Conservation (phyloP, 2,797 vertebrate species). For the Tarsius wallacei region DNA sequence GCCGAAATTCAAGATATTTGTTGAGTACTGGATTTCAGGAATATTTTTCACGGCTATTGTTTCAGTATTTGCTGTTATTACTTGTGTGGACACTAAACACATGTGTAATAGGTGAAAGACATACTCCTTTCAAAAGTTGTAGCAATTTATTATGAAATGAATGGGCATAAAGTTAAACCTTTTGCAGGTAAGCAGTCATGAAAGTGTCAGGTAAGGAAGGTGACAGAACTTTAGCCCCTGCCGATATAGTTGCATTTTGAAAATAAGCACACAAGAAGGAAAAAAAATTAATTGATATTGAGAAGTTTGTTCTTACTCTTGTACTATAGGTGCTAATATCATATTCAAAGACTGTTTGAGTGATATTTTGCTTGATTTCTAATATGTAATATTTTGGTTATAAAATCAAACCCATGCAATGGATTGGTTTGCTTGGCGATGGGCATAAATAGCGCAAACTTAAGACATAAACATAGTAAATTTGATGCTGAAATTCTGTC, state of each 20-base stretch:
- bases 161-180: neutral
- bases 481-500: neutral
- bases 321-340: neutral
- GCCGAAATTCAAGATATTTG: neutral
- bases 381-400: conserved; percentile 2
- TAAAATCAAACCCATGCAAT: neutral
- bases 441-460: neutral
- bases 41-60: neutral
- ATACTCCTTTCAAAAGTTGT: neutral
- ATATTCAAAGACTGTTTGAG: neutral
- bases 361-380: neutral
- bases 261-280: neutral
- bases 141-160: neutral
- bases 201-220: neutral
- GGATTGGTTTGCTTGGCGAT: neutral
- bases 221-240: neutral
- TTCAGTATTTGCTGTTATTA: neutral
- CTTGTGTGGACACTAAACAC: neutral
- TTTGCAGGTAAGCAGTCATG: neutral
- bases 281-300: neutral
- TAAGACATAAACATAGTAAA: neutral
- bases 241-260: neutral
- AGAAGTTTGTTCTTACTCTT: neutral
- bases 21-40: neutral
- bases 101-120: neutral